A percentile compares a stretch with the other conserved stretches of the same genome.
phyloP scores from a whole-genome alignment of 2,797 vertebrate genomes.

The Tamandua tetradactyla region DNA sequence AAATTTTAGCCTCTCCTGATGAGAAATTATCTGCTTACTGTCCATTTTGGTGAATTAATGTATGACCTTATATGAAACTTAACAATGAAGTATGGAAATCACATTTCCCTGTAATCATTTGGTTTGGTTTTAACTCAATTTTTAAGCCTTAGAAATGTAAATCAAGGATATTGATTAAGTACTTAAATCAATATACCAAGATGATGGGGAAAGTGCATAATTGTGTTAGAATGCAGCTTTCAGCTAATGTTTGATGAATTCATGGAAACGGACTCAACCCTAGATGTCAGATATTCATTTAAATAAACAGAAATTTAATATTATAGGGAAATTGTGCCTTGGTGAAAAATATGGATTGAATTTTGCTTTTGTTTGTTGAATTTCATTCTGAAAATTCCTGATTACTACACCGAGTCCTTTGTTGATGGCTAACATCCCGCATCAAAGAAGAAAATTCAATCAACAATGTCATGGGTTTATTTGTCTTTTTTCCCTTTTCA shows the following conservation, averaged over 20 bases:
- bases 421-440: neutral
- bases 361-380: no score
- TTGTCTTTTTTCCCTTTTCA: neutral
- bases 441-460: constrained; percentile 9
- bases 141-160: constrained; percentile 63
- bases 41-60: constrained; percentile 60
- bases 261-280: neutral
- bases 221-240: neutral
- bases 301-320: constrained; percentile 26
- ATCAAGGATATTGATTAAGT: constrained; percentile 66
- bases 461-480: neutral
- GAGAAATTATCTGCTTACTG: constrained; percentile 59
- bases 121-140: constrained; percentile 58
- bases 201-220: neutral
- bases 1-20: constrained; percentile 33
- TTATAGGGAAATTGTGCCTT: neutral
- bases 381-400: neutral
- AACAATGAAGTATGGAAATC: constrained; percentile 62
- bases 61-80: constrained; percentile 51
- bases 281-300: constrained; percentile 22
- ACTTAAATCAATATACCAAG: constrained; percentile 48
- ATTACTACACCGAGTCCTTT: neutral
- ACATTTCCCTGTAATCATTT: constrained; percentile 59
- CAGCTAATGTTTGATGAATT: constrained; percentile 49
- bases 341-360: neutral